Evolutionary conservation across 1,140 invertebrate genomes (phyloP).

Genomic region (Trichonephila clavipes): DNA sequence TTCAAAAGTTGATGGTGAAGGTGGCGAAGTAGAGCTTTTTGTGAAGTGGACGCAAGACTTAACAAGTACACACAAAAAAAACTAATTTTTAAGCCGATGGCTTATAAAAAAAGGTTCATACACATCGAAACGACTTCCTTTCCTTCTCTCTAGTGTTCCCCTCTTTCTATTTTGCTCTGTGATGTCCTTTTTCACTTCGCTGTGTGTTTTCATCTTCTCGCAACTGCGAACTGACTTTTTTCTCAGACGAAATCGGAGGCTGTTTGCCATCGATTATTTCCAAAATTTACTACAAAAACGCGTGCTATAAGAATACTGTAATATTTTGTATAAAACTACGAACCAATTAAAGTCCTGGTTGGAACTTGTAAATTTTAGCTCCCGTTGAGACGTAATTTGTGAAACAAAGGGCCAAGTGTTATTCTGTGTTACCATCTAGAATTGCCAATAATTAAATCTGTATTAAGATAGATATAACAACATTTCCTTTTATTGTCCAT

Average conservation of each 20-base stretch:
- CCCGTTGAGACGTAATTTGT: too few relatives aligned
- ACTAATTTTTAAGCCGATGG: slow-evolving; percentile 52
- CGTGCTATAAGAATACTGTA: too few relatives aligned
- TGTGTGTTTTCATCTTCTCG: slow-evolving; percentile 32
- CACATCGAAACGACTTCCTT: slow-evolving; percentile 74
- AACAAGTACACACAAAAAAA: slow-evolving; percentile 56
- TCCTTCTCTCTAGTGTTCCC: slow-evolving; percentile 55
- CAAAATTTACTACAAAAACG: too few relatives aligned
- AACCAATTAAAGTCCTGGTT: too few relatives aligned
- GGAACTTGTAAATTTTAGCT: too few relatives aligned
- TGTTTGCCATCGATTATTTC: too few relatives aligned
- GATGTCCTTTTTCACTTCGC: slow-evolving; percentile 65
- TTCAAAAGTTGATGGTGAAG: slow-evolving; percentile 23
- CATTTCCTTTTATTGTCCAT: too few relatives aligned
- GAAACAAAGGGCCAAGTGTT: too few relatives aligned
- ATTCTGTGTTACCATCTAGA: too few relatives aligned
- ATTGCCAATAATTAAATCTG: too few relatives aligned
- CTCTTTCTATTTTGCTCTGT: slow-evolving; percentile 61
- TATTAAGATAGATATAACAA: too few relatives aligned
- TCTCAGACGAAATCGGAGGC: neutral
- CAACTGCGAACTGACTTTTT: neutral
- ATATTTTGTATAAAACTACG: too few relatives aligned
- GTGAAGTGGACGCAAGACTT: slow-evolving; percentile 67
- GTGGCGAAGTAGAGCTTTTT: slow-evolving; percentile 67
- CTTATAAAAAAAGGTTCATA: slow-evolving; percentile 75